These are phyloP conservation scores for Andricus curvator DNA, from an alignment of 2,888 invertebrate genomes.

Conservation along the genomic window DNA sequence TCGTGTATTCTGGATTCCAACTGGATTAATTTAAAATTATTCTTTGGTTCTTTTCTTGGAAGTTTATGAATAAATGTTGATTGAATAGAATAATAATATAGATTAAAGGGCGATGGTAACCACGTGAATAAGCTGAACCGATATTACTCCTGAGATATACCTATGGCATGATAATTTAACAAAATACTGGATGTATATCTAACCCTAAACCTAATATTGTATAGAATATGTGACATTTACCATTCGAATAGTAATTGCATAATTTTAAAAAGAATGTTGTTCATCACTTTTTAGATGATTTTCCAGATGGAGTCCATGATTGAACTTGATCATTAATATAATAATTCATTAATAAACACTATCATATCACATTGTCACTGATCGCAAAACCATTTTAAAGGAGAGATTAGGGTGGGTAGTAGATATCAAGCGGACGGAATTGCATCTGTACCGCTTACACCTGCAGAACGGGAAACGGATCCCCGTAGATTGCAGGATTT, in stretches of 20 bases:
- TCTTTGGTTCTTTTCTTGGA: background rate
- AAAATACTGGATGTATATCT: no score
- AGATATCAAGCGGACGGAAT: conserved; percentile 97
- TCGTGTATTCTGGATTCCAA: background rate
- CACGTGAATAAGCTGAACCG: background rate
- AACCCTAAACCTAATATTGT: no score
- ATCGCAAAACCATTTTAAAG: conserved; percentile 54
- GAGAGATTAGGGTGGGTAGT: conserved; percentile 88
- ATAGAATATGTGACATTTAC: no score
- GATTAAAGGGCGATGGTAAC: background rate
- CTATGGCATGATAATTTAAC: no score
- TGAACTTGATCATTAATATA: background rate
- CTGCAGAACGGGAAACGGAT: conserved; percentile 80
- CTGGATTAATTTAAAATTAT: background rate
- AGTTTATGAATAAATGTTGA: background rate
- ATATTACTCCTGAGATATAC: no score
- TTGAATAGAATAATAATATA: background rate
- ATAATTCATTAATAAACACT: background rate
- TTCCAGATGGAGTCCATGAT: background rate
- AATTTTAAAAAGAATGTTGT: background rate
- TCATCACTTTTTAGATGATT: background rate
- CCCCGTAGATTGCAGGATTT: conserved; percentile 86
- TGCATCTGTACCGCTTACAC: conserved; percentile 81
- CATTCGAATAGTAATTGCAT: background rate
- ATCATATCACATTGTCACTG: conserved; percentile 5